Evolutionary conservation across 2,113 vertebrate species (phyloP), one percentile per base, ranked within the genome.

Genomic region (Melanostigma gelatinosum): DNA sequence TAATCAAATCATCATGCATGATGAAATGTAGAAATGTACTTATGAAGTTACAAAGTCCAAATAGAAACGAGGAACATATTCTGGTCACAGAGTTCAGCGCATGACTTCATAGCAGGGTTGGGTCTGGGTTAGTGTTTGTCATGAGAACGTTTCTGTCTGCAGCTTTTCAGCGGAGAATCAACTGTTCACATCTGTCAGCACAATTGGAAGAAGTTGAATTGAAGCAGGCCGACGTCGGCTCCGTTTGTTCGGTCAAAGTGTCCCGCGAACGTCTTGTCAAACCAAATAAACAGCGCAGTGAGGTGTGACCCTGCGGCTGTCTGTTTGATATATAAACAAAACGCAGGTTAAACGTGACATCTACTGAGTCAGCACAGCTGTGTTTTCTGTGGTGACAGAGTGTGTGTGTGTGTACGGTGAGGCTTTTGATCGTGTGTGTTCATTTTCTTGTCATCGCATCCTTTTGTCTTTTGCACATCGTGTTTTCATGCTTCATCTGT

Each of bases 361-460:
- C 61, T 40, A 1, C 77, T 78, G 73, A 83, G 66, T 75, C 79
- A 82, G 85, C 85, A 80, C 90, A 89, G 82, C 85, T 92, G 89
- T 90, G 82, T 89, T 85, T 65, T 80, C 54, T 72, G 68, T 74
- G 48, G 3, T 46, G 66, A 72, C 52, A 22, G 60, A 1, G 58
- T 22, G 15, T 50, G n/a, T 54, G n/a, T 54, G 50, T 69, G 75
- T 46, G 62, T 68, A 29, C 36, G 71, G 20, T 18, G 57, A 9
- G 1, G 52, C 22, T n/a, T 55, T 55, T 63, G 55, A 38, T 36
- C 40, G 16, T 46, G 63, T 50, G 46, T 68, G 8, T 72, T 72
- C 7, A 20, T 48, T 72, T 74, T 69, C 18, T 44, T 48, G 70
- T 48, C 60, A 73, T 58, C 16, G n/a, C 22, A 18, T 58, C 66